These are phyloP conservation scores for Phylloscopus trochiloides DNA, from an alignment of 2,113 vertebrate genomes.

Conservation along the genomic window DNA sequence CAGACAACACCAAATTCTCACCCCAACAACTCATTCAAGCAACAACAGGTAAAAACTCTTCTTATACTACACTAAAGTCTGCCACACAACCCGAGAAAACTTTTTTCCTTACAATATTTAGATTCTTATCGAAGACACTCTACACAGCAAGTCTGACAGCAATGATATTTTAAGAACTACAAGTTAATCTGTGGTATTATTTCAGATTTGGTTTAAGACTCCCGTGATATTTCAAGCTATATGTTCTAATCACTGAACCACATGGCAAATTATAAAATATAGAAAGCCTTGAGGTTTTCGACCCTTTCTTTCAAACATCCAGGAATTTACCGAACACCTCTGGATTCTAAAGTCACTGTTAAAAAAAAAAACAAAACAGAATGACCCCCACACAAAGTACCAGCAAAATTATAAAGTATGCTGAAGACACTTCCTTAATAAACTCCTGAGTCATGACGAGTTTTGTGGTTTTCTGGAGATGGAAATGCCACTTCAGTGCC, in stretches of 20 bases:
- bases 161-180: background rate
- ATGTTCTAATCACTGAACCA: background rate
- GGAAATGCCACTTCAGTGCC: background rate
- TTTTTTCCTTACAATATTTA: background rate
- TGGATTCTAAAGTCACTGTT: background rate
- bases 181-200: background rate
- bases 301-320: background rate
- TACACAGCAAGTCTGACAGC: background rate
- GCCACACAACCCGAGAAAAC: background rate
- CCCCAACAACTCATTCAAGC: background rate
- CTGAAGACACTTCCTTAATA: background rate
- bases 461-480: background rate
- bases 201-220: background rate
- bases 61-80: background rate
- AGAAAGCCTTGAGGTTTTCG: background rate
- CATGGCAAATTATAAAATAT: background rate
- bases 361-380: background rate
- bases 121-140: background rate
- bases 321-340: background rate
- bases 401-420: background rate
- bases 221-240: background rate
- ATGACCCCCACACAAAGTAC: background rate
- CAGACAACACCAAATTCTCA: background rate
- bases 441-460: background rate
- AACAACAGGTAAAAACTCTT: background rate